These are phyloP conservation scores for Scalopus aquaticus DNA, from an alignment of 2,113 vertebrate genomes.

Conservation along the genomic window DNA sequence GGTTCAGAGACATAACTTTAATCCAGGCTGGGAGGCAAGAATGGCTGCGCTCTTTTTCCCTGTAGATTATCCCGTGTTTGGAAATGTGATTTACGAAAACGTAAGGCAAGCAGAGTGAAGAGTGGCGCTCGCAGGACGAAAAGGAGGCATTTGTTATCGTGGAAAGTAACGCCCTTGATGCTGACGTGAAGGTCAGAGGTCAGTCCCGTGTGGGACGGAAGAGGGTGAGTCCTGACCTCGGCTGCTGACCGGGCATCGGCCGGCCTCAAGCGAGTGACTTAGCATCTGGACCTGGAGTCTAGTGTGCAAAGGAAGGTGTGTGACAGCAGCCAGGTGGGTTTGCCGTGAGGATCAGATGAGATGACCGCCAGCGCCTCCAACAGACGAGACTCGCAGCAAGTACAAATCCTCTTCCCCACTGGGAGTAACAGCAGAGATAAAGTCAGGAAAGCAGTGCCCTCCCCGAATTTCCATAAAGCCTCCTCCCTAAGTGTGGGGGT, in stretches of 20 bases:
- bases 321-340: too few species aligned
- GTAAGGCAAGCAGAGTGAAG: neutral
- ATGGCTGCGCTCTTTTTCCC: neutral
- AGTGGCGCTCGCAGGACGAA: neutral
- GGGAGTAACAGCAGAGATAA: too few species aligned
- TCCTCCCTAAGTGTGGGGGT: neutral
- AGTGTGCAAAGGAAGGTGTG: too few species aligned
- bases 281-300: too few species aligned
- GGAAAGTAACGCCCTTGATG: neutral
- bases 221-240: too few species aligned
- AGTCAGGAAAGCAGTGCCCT: conserved; percentile 32
- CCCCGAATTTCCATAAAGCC: conserved; percentile 33
- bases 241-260: too few species aligned
- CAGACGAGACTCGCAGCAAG: too few species aligned
- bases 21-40: neutral
- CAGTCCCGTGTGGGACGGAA: neutral
- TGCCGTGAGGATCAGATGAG: too few species aligned
- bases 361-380: too few species aligned
- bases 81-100: neutral
- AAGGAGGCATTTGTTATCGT: neutral
- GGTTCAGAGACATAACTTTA: neutral
- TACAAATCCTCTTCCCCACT: too few species aligned
- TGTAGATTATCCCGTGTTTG: neutral
- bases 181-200: neutral
- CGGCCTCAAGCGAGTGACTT: too few species aligned